A percentile compares a stretch with the other conserved stretches of the same genome.
Conservation (phyloP, 1,140 invertebrate species). For the Panulirus ornatus region DNA sequence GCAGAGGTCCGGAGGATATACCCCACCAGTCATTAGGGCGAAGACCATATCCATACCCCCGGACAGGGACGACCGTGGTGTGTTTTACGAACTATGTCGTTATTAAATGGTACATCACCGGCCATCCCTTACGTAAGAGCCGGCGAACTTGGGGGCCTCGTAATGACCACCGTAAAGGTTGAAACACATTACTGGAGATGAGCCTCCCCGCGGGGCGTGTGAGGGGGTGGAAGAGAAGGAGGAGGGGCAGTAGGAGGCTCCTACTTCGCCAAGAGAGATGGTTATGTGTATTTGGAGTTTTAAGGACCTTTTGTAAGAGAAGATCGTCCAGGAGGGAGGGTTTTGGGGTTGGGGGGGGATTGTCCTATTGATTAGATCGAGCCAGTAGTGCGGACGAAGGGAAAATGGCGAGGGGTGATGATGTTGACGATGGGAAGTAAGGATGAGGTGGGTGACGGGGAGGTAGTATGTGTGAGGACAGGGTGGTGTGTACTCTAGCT, state of each 20-base stretch:
- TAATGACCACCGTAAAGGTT: slow-evolving; percentile 1
- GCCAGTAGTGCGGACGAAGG: background rate
- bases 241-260: no score
- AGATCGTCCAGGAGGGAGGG: no score
- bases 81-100: background rate
- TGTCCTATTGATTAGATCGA: slow-evolving; percentile 4
- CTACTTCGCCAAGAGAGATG: slow-evolving; percentile 1
- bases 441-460: background rate
- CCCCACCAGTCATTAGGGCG: background rate
- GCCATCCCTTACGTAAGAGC: background rate
- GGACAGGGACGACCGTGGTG: background rate
- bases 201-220: background rate
- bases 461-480: no score
- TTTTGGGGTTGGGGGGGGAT: background rate
- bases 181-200: slow-evolving; percentile 10
- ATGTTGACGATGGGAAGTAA: no score
- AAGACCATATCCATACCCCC: background rate
- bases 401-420: background rate
- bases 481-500: no score
- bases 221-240: background rate
- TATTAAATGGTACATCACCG: background rate
- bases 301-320: background rate
- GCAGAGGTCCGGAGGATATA: background rate
- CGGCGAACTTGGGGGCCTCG: background rate
- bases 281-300: slow-evolving; percentile 17